Evolutionary conservation across 1,140 invertebrate genomes (phyloP), one percentile per base, ranked within the genome.

Genomic region (Chironomus tepperi): DNA sequence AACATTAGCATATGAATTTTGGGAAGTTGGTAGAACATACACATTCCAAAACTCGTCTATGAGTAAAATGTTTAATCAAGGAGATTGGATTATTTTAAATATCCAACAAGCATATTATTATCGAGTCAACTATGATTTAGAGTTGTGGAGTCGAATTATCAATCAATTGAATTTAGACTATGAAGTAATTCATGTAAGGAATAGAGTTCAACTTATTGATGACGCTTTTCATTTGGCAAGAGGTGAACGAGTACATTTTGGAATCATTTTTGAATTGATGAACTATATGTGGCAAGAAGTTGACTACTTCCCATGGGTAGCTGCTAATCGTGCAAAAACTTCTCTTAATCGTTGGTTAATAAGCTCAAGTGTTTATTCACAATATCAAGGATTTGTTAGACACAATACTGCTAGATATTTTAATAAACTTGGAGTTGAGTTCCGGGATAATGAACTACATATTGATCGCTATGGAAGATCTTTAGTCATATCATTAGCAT

Each of bases 131-230:
- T 88, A 88, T 74, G 86, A 87, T 47, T 73, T 77, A 0, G 42
- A 78, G 1, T 87, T 87, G 77, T 88, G 86, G 86, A 73, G 77
- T 10, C 81, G 82, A 9, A 78, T 88, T 7, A 79, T 78, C 0
- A 75, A 73, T 0, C 82, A 81, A 15, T 76, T 88, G 18, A 77
- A 77, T 6, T 1, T 3, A 70, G 76, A 76, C 0, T 12, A 57
- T 57, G 47, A 57, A 12, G 77, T 76, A 15, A 90, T 93, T 76
- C 84, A 89, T 75, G 75, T 85, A 0, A 79, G 89, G 1, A 93
- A 92, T 82, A 80, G 91, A 75, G 91, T 88, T 2, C 90, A 93
- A 79, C 81, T 93, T 3, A 79, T 93, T 2, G 89, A 93, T 76
- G 91, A 93, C 78, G 83, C 88, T 3, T 87, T 89, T 74, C 87